A percentile compares a stretch with the other conserved stretches of the same genome.
phyloP scores from a whole-genome alignment of 2,888 invertebrate genomes.

The Sphinx pinastri region DNA sequence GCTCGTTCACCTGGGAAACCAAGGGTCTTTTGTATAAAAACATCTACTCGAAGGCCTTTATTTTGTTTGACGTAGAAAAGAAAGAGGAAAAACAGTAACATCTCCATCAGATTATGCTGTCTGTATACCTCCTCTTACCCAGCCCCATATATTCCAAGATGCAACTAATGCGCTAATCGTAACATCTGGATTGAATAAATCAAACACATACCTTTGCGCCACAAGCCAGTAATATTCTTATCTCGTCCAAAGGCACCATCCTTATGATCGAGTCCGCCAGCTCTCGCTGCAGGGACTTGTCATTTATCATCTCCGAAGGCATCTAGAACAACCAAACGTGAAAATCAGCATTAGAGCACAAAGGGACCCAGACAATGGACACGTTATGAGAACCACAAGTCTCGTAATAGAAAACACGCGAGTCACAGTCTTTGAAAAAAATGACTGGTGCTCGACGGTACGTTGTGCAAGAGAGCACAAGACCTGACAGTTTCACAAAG shows the following conservation, averaged over 20 bases:
- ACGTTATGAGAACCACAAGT: background rate
- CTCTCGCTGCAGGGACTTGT: constrained; percentile 91
- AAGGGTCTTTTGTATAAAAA: no score
- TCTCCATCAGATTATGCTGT: no score
- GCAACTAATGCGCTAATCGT: no score
- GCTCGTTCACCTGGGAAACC: constrained; percentile 79
- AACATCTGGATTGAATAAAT: background rate
- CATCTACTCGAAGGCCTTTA: no score
- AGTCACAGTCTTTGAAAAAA: no score
- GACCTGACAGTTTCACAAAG: background rate
- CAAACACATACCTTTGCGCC: constrained; percentile 88
- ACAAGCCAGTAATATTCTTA: constrained; percentile 92
- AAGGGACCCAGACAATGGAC: background rate
- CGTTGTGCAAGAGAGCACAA: background rate
- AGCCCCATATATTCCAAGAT: no score
- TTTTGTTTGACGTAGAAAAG: no score
- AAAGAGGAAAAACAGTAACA: no score
- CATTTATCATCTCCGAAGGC: constrained; percentile 89
- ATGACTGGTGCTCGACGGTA: background rate
- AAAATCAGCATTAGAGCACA: background rate
- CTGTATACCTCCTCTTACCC: no score
- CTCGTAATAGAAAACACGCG: background rate
- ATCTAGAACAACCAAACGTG: constrained; percentile 61
- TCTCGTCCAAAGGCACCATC: constrained; percentile 93
- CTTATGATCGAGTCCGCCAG: constrained; percentile 95